Percentiles rank a stretch among this genome's conserved stretches.
Evolutionary conservation across 2,888 invertebrate species (phyloP).

Genomic region (Orthonychiurus folsomi): DNA sequence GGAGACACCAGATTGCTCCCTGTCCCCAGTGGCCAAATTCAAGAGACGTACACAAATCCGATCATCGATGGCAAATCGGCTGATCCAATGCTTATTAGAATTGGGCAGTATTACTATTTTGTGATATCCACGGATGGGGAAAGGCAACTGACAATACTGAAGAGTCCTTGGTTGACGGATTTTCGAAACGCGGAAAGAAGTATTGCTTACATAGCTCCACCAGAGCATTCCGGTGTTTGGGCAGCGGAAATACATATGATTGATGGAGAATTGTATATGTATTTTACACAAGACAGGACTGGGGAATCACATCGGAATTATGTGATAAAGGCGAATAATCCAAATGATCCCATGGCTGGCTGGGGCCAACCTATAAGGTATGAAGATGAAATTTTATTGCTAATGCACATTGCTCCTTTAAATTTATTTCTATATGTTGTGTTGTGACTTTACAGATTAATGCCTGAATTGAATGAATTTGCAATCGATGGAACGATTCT

Average conservation of each 20-base stretch:
- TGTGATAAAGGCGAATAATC: neutral
- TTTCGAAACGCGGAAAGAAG: slow-evolving; percentile 17
- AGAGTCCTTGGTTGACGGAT: slow-evolving; percentile 20
- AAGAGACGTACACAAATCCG: slow-evolving; percentile 18
- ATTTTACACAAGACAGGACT: slow-evolving; percentile 17
- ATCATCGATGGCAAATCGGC: slow-evolving; percentile 21
- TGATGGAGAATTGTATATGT: slow-evolving; percentile 26
- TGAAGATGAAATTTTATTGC: neutral
- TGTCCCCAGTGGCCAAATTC: slow-evolving; percentile 19
- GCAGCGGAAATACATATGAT: slow-evolving; percentile 31
- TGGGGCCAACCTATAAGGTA: slow-evolving; percentile 1
- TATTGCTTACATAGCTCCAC: slow-evolving; percentile 15
- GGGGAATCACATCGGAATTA: neutral
- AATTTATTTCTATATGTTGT: too few species aligned
- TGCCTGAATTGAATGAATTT: slow-evolving; percentile 6
- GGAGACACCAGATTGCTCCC: slow-evolving; percentile 15
- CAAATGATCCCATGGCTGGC: slow-evolving; percentile 6
- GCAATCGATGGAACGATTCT: slow-evolving; percentile 15
- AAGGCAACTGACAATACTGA: slow-evolving; percentile 17
- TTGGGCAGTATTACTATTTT: slow-evolving; percentile 21
- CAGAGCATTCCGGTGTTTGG: slow-evolving; percentile 20
- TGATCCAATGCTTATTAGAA: slow-evolving; percentile 17
- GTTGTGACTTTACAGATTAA: too few species aligned
- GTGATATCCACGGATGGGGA: slow-evolving; percentile 18
- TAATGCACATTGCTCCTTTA: too few species aligned